Base-by-base conservation (phyloP, 2,113 vertebrate species). In the Prinia subflava region DNA sequence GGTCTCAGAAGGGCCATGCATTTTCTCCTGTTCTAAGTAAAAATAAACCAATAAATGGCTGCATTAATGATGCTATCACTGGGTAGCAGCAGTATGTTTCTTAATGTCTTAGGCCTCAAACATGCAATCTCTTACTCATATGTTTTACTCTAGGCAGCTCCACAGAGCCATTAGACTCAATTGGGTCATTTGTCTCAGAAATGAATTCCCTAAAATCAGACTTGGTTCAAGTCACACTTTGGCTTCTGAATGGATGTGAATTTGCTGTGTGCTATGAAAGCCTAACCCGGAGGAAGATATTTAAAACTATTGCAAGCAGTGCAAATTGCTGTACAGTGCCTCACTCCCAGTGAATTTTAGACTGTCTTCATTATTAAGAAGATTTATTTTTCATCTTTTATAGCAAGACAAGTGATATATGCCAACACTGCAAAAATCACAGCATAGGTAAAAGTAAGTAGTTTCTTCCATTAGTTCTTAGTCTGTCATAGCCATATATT, bases 151-250 rank as follows among this genome's bases (percentile, higher is more conserved):
- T 28, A 95, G 93, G 87, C 90, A 93, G 71, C 77, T 86, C 87
- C 85, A 41, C 55, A 83, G 82, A 85, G 59, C 71, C 63, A 85
- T 95, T 95, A 94, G 35, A 70, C 55, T 95, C 84, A 92, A 92
- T 83, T 94, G 93, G 87, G 68, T 91, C 85, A 92, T 97, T 97
- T 89, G 69, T 97, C 78, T 94, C 82, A 70, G 85, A 94, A 94
- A 93, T 91, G 71, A 88, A 93, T 88, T 87, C n/a, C 11, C 74
- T 91, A 56, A 92, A 85, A 95, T 95, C 87, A 77, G 55, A 20
- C 75, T 93, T 86, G 59, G 52, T 88, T 86, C 15, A 15, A 91
- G 64, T 88, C 71, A 74, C 53, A 70, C 56, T 8, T 77, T 85
- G 35, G 0, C 67, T 85, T 53, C 62, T 87, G 79, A 85, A 70